A percentile compares a stretch with the other conserved stretches of the same genome.
These are phyloP conservation scores for Lamproptera curius DNA, from an alignment of 2,888 invertebrate species.

Conservation along the genomic window DNA sequence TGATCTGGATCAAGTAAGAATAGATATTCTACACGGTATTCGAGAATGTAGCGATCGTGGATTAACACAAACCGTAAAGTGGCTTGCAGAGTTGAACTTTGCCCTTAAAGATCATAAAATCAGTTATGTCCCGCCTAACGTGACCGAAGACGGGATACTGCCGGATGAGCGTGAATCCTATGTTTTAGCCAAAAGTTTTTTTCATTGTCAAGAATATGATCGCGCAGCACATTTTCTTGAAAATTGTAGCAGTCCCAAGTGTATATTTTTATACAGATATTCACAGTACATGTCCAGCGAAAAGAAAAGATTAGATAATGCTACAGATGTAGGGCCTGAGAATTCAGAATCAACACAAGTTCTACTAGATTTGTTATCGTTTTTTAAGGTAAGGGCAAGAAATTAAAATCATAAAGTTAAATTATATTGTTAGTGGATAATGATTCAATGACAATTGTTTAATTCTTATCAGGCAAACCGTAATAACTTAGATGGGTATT, in stretches of 20 bases:
- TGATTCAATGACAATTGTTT: too few species aligned
- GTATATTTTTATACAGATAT: conserved; percentile 91
- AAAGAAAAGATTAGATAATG: conserved; percentile 91
- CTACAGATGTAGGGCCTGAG: conserved; percentile 56
- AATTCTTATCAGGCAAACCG: conserved; percentile 65
- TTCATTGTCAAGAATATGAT: conserved; percentile 94
- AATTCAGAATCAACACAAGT: conserved; percentile 66
- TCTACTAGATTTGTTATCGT: conserved; percentile 60
- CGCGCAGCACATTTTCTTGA: conserved; percentile 89
- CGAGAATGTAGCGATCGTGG: conserved; percentile 88
- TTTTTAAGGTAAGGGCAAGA: conserved; percentile 53
- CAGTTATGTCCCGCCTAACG: conserved; percentile 62
- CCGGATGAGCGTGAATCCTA: conserved; percentile 85
- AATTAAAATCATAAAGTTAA: not conserved
- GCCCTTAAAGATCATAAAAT: conserved; percentile 83
- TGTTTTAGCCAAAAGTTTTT: conserved; percentile 90
- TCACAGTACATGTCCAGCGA: conserved; percentile 93
- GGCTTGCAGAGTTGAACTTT: conserved; percentile 91
- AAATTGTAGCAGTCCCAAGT: conserved; percentile 82
- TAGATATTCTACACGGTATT: conserved; percentile 62
- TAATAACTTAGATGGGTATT: conserved; percentile 90
- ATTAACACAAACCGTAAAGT: conserved; percentile 89
- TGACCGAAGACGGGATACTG: conserved; percentile 59
- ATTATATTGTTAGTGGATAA: not conserved
- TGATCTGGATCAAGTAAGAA: conserved; percentile 62